These are phyloP conservation scores for Heliconius charithonia DNA, from an alignment of 2,888 invertebrate species.

Conservation along the genomic window DNA sequence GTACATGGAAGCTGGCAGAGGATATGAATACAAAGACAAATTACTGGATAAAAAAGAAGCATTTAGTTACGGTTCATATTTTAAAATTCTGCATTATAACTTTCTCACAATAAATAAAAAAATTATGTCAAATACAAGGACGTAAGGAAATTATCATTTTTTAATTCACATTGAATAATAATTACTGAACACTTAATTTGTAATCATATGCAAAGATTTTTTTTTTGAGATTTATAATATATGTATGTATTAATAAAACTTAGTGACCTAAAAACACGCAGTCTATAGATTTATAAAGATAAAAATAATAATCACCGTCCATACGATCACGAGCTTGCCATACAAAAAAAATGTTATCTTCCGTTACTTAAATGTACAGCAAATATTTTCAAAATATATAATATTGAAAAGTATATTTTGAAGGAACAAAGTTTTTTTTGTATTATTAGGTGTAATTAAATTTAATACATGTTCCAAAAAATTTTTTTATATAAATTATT, in stretches of 20 bases:
- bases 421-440: neutral
- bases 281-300: too few species aligned
- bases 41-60: neutral
- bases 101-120: too few species aligned
- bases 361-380: neutral
- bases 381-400: neutral
- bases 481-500: neutral
- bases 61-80: neutral
- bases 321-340: neutral
- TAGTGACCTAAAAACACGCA: too few species aligned
- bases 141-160: too few species aligned
- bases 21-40: neutral
- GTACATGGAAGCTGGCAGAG: neutral
- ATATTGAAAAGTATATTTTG: neutral
- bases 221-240: too few species aligned
- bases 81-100: too few species aligned
- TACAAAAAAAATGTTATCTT: neutral
- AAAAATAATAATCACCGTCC: too few species aligned
- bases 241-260: neutral
- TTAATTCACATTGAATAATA: too few species aligned
- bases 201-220: too few species aligned
- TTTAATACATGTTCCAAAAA: neutral
- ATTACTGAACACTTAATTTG: too few species aligned
- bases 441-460: neutral
- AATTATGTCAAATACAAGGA: too few species aligned